Evolutionary conservation across 2,888 invertebrate genomes (phyloP), one percentile per base, ranked within the genome.

Genomic region (Torymus tubicola): DNA sequence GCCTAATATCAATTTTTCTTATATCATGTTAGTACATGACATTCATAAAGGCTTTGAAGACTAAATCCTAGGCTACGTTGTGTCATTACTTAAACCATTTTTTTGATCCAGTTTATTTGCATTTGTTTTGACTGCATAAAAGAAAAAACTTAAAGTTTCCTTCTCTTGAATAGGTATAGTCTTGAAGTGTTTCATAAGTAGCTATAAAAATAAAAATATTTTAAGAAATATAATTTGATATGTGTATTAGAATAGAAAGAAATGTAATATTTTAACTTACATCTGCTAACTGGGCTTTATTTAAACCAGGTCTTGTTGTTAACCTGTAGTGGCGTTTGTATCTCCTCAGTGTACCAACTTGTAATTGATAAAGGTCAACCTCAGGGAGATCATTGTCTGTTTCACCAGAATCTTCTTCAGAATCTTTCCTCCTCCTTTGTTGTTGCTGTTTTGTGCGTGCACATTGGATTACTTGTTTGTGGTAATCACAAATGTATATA

Each of bases 251-350:
- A 16, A 50, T 50, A 61, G 58, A 50, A 63, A 12, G 63, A 71
- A 70, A 65, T 50, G n/a, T 79, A 58, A 61, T 60, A 61, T 63
- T 61, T 68, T 58, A 81, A 92, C 93, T 95, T 93, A 98, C 98
- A 93, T 99, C 99, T 84, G 98, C 97, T 88, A 99, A 92, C 92
- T 98, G 98, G 80, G 97, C 96, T 91, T 99, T 98, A 90, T 98
- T 98, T 85, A 97, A 93, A 52, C 98, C 97, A 67, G 97, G 98
- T 86, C 97, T 93, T 13, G 98, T 96, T 58, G 96, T 94, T 80
- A 99, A 95, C 91, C 98, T 98, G 90, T 95, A 99, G 90, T 98
- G 97, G 83, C 96, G 94, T 91, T 98, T 99, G 90, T 99, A 99
- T 80, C 98, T 92, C 83, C 98, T 93, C 81, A 99, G 90, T n/a